Percentiles rank a stretch among this genome's conserved stretches.
phyloP scores from a whole-genome alignment of 2,797 vertebrate species.

The Enteromius paludinosus region DNA sequence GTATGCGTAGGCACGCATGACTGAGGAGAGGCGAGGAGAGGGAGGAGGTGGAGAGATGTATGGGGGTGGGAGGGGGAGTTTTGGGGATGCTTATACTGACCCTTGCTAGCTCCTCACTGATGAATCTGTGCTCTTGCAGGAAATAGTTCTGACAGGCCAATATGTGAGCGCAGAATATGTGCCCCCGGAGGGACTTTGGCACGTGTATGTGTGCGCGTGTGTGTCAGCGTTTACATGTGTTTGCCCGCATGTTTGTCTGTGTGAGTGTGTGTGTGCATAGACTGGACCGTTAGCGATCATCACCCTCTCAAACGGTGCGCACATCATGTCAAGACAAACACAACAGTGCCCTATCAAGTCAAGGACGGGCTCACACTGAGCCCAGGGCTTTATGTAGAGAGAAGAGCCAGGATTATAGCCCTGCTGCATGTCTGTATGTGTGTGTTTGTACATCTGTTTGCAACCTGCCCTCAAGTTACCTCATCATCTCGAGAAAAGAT shows the following conservation, averaged over 20 bases:
- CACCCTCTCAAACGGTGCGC: slow-evolving; percentile 68
- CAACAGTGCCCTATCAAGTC: slow-evolving; percentile 74
- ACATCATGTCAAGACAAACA: slow-evolving; percentile 68
- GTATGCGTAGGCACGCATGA: slow-evolving; percentile 87
- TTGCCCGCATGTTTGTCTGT: slow-evolving; percentile 63
- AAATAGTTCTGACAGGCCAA: slow-evolving; percentile 88
- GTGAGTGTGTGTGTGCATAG: slow-evolving; percentile 54
- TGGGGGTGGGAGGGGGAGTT: slow-evolving; percentile 63
- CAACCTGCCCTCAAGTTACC: slow-evolving; percentile 50
- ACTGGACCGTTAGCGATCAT: slow-evolving; percentile 67
- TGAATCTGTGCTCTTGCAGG: slow-evolving; percentile 84
- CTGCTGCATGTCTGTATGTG: slow-evolving; percentile 21
- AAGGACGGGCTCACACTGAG: slow-evolving; percentile 70
- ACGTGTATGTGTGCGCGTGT: slow-evolving; percentile 57
- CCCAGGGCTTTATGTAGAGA: slow-evolving; percentile 61
- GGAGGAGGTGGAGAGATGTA: slow-evolving; percentile 43
- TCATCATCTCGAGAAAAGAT: slow-evolving; percentile 54
- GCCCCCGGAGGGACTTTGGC: slow-evolving; percentile 65
- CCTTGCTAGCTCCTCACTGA: slow-evolving; percentile 80
- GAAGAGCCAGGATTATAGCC: slow-evolving; percentile 55
- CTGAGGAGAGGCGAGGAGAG: slow-evolving; percentile 63
- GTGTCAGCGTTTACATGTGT: slow-evolving; percentile 63
- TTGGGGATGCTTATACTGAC: slow-evolving; percentile 79
- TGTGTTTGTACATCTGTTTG: slow-evolving; percentile 49
- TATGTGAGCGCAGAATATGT: slow-evolving; percentile 79